Evolutionary conservation across 2,113 vertebrate genomes (phyloP).

Genomic region (Spea multiplicata): DNA sequence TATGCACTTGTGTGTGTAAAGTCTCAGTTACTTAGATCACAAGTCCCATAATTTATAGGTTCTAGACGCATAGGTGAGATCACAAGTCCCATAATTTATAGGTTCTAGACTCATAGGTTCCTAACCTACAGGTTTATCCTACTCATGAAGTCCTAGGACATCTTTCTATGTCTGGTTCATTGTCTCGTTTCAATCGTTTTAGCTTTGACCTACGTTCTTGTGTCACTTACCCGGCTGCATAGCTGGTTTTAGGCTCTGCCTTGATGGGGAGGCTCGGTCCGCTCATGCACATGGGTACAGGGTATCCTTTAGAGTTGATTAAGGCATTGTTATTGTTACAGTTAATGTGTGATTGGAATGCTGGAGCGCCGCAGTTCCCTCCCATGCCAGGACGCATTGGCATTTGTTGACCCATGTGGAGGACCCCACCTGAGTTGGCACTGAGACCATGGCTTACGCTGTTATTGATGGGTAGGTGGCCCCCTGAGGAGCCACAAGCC

Average conservation of each 20-base stretch:
- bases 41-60: too few species aligned
- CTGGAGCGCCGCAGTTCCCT: conserved; percentile 57
- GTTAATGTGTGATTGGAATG: conserved; percentile 66
- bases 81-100: too few species aligned
- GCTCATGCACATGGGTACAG: conserved; percentile 68
- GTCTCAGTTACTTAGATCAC: too few species aligned
- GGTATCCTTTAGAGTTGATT: conserved; percentile 80
- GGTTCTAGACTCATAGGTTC: too few species aligned
- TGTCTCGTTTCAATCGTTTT: too few species aligned
- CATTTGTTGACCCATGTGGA: conserved; percentile 65
- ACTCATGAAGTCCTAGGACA: too few species aligned
- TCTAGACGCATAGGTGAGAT: too few species aligned
- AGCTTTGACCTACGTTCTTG: background rate
- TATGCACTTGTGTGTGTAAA: too few species aligned
- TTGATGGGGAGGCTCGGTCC: conserved; percentile 79
- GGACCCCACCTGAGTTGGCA: conserved; percentile 55
- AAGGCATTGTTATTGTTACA: conserved; percentile 76
- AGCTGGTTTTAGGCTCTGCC: conserved; percentile 87
- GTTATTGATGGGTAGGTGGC: conserved; percentile 50
- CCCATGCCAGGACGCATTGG: conserved; percentile 62
- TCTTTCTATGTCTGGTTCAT: too few species aligned
- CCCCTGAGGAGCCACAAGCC: conserved; percentile 59
- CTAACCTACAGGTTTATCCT: too few species aligned
- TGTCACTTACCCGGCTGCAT: conserved; percentile 85
- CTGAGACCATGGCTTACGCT: conserved; percentile 50